Percentiles rank a stretch among this genome's conserved stretches.
Evolutionary conservation across 1,140 invertebrate species (phyloP).

Genomic region (Cephus cinctus): DNA sequence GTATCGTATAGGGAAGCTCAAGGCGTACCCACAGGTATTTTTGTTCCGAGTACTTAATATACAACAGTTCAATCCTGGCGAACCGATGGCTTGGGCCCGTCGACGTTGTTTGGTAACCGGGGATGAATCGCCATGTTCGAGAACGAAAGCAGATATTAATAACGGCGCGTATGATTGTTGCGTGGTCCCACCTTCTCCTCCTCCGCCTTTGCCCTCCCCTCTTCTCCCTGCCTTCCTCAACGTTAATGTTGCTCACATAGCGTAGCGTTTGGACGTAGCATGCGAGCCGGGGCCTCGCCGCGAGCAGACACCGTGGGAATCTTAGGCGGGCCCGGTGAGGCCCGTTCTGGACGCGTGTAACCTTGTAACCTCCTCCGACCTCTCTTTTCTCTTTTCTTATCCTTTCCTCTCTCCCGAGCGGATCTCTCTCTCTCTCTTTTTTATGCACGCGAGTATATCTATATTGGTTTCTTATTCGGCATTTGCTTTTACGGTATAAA

Average conservation of each 20-base stretch:
- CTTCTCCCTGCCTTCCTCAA: conserved; percentile 37
- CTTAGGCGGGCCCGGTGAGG: conserved; percentile 47
- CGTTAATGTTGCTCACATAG: conserved; percentile 45
- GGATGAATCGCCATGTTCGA: conserved; percentile 28
- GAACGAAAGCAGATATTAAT: conserved; percentile 46
- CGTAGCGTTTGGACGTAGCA: conserved; percentile 44
- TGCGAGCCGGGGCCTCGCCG: conserved; percentile 43
- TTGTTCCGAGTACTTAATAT: no score
- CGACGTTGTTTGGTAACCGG: conserved; percentile 31
- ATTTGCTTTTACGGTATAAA: no score
- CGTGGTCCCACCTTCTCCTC: conserved; percentile 33
- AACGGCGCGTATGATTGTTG: conserved; percentile 44
- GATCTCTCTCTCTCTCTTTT: no score
- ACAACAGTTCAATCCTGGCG: no score
- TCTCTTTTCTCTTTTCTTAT: conserved; percentile 22
- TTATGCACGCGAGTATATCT: no score
- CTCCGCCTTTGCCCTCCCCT: conserved; percentile 18
- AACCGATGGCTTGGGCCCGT: no score
- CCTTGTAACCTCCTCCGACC: conserved; percentile 52
- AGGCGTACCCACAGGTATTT: no score
- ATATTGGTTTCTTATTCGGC: no score
- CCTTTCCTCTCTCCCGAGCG: not conserved
- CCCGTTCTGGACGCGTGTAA: conserved; percentile 51
- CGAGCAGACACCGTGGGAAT: conserved; percentile 55
- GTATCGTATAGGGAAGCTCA: no score